Evolutionary conservation across 1,140 invertebrate genomes (phyloP).

Genomic region (Whitmania pigra): DNA sequence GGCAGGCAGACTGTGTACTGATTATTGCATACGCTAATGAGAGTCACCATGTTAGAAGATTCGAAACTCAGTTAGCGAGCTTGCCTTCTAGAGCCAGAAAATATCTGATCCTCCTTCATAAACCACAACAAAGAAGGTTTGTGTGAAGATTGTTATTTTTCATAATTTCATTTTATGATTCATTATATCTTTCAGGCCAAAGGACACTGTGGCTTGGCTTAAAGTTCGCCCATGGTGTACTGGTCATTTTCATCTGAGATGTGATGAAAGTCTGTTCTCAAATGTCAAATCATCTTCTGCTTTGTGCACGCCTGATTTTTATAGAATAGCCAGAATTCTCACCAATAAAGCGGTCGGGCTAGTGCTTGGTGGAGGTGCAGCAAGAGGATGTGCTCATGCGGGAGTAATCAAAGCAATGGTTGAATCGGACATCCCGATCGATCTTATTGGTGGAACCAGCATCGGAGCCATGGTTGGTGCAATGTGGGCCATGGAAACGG

Average conservation of each 20-base stretch:
- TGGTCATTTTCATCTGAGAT: constrained; percentile 91
- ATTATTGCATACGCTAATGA: constrained; percentile 70
- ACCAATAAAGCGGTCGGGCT: constrained; percentile 77
- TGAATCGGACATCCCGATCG: constrained; percentile 89
- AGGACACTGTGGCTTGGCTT: constrained; percentile 84
- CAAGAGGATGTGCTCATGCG: constrained; percentile 81
- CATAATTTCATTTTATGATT: neutral
- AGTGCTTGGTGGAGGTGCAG: constrained; percentile 92
- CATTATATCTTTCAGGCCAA: constrained; percentile 52
- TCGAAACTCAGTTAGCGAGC: constrained; percentile 55
- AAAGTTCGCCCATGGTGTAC: constrained; percentile 91
- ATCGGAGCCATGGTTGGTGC: constrained; percentile 95
- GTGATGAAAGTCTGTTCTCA: constrained; percentile 77
- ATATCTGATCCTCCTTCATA: constrained; percentile 83
- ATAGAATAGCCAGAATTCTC: constrained; percentile 81
- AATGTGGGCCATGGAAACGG: constrained; percentile 56
- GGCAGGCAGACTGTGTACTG: constrained; percentile 94
- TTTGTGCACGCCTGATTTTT: constrained; percentile 72
- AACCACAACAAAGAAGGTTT: constrained; percentile 51
- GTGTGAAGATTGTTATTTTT: neutral
- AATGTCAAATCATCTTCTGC: neutral
- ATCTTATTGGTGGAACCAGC: constrained; percentile 93
- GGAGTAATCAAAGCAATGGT: constrained; percentile 86
- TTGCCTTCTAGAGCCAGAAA: constrained; percentile 89
- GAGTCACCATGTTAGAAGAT: constrained; percentile 5